Evolutionary conservation across 1,140 invertebrate genomes (phyloP).

Genomic region (Pinna nobilis): DNA sequence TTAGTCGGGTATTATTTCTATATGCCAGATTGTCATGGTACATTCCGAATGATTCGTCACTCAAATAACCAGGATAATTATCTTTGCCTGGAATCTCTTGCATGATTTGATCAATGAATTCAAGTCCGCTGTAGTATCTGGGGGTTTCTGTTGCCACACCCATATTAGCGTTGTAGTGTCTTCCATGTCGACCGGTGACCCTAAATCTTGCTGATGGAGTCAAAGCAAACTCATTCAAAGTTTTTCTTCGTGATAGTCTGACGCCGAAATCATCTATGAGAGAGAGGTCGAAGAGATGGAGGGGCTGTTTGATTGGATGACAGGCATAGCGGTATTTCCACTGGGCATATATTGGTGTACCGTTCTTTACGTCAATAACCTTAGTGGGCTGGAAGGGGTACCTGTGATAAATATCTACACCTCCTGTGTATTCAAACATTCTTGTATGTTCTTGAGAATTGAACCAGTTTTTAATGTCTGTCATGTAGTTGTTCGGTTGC

Average conservation of each 20-base stretch:
- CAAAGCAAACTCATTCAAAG: constrained; percentile 25
- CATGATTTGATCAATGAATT: constrained; percentile 50
- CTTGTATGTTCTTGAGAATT: constrained; percentile 54
- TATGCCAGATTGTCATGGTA: neutral
- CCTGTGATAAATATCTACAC: constrained; percentile 49
- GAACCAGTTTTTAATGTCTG: constrained; percentile 54
- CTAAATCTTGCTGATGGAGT: constrained; percentile 43
- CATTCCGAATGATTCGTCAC: constrained; percentile 36
- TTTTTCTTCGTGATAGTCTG: constrained; percentile 39
- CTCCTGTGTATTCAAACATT: constrained; percentile 54
- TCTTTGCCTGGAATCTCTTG: constrained; percentile 46
- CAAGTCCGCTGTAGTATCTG: neutral
- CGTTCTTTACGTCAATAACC: constrained; percentile 45
- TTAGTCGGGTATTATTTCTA: neutral
- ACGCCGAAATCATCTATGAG: constrained; percentile 56
- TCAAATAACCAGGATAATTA: constrained; percentile 27
- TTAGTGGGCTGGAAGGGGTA: constrained; percentile 54
- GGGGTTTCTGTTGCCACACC: constrained; percentile 29
- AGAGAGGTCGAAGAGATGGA: constrained; percentile 43
- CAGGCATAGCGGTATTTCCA: constrained; percentile 57
- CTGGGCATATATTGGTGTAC: constrained; percentile 46
- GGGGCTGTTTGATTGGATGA: constrained; percentile 37
- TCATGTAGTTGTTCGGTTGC: constrained; percentile 52
- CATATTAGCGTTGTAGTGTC: constrained; percentile 13
- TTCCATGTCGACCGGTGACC: neutral